A percentile compares a stretch with the other conserved stretches of the same genome.
These are phyloP conservation scores for Avahi laniger DNA, from an alignment of 2,797 vertebrate species.

Conservation along the genomic window DNA sequence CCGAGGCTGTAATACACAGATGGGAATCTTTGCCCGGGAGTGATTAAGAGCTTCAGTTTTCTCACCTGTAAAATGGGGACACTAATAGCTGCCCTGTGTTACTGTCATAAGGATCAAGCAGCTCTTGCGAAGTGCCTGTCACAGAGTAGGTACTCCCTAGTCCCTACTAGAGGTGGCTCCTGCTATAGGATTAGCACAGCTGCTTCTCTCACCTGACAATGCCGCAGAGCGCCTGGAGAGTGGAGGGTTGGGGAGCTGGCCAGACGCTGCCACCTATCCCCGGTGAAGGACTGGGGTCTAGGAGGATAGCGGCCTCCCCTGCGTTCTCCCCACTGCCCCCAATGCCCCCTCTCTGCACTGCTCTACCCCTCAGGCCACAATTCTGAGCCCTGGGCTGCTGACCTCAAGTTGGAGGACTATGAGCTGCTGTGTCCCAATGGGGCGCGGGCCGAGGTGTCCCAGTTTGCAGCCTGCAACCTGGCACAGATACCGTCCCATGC, in stretches of 20 bases:
- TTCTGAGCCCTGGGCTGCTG: slow-evolving; percentile 86
- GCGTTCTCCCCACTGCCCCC: background rate
- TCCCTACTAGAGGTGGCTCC: background rate
- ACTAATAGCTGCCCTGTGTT: background rate
- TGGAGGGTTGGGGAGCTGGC: background rate
- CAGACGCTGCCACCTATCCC: background rate
- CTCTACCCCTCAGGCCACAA: slow-evolving; percentile 86
- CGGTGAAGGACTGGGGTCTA: background rate
- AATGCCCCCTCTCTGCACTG: background rate
- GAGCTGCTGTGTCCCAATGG: slow-evolving; percentile 93
- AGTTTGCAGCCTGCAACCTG: slow-evolving; percentile 91
- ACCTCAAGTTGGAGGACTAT: slow-evolving; percentile 88
- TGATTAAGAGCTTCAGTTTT: background rate
- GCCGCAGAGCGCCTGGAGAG: background rate
- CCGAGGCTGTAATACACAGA: background rate
- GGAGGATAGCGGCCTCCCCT: background rate
- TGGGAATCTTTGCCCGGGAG: background rate
- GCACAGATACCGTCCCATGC: slow-evolving; percentile 93
- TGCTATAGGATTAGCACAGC: background rate
- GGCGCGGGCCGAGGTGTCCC: slow-evolving; percentile 89
- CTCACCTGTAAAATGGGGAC: background rate
- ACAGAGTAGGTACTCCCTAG: rapidly evolving
- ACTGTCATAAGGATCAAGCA: background rate
- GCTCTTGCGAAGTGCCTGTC: background rate
- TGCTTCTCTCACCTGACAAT: background rate